Evolutionary conservation across 2,888 invertebrate species (phyloP), one percentile per base, ranked within the genome.

Genomic region (Anorthoa munda): DNA sequence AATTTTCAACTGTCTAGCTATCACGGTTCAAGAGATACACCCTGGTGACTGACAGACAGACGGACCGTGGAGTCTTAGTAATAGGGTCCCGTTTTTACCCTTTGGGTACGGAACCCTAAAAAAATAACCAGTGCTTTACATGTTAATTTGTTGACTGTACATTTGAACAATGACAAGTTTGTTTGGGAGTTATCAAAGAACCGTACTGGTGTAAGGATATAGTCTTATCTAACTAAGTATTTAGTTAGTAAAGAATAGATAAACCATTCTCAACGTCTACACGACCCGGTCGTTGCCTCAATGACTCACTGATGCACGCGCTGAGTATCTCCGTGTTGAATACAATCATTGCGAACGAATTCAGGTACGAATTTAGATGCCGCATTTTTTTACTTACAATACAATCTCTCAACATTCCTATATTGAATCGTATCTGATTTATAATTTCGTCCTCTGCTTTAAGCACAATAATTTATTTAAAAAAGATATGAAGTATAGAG

Each of bases 261-360:
- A 86, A 87, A 84, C 80, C 75, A 87, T 87, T 87, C 84, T 82
- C 82, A 85, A 84, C 85, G 85, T 87, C 84, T 84, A 85, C 85
- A 84, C 87, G 86, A 86, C 83, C 86, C 89, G 90, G 90, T 90
- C 90, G 87, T 90, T 90, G 90, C 92, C 94, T 92, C 91, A 92
- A 84, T 94, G 94, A 94, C 87, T 94, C 94, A 94, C 81, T 89
- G 86, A 85, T 89, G 88, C 88, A 88, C 84, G 89, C 86, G 81
- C 87, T 88, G 86, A 86, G 82, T 84, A 84, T 70, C 84, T 77
- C 75, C 66, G 74, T 74, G 79, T 88, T 90, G 88, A 90, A 86
- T 87, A 88, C 87, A 85, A 86, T 88, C 85, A 87, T 90, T 89
- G 81, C 82, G 83, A 86, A 86, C 82, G 83, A 85, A 83, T 87